Base-by-base conservation (phyloP, 2,797 vertebrate species). In the Gobio occitaniae region DNA sequence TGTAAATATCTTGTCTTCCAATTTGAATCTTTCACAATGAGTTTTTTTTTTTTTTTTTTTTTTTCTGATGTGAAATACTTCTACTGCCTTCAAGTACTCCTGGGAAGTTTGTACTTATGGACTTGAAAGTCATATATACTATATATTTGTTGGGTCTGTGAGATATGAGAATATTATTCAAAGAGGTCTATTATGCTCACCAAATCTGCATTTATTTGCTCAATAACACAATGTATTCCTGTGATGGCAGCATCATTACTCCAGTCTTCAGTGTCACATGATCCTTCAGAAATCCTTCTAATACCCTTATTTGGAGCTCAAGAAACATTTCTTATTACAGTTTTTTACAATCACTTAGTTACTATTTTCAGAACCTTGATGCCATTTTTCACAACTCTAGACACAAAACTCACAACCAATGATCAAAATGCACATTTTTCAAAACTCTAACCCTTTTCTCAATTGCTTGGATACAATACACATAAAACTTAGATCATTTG, bases 1-100 rank as follows among this genome's bases (percentile, higher is more conserved):
- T 81, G 79, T 81, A 81, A 70, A 81, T 70, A 70, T 59, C 48
- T 81, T 71, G 61, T 80, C 78, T 68, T 80, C 66, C 66, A 56
- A 71, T 81, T 59, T 59, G 66, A 70, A 70, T 52, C 50, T 81
- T 81, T 65, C 47, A 68, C 25, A 79, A 5, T 44, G 56, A 78
- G 38, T 6, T 25, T 41, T 59, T 76, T 63, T 44, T 25, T 59
- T 44, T 25, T 59, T n/a, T 1, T 25, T 25, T 25, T 29, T 36
- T 16, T 12, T 16, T 56, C 11, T 12, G 4, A 48, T 79, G n/a
- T 38, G 2, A 44, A 78, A 78, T 56, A 25, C 3, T 65, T 70
- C 36, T 17, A 29, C 44, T 80, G 47, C 78, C 21, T 81, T 70
- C 36, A 41, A 29, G 19, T 44, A 15, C 66, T 70, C 12, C 63